Base-by-base conservation (phyloP, 2,113 vertebrate species). In the Syngnathus scovelli region DNA sequence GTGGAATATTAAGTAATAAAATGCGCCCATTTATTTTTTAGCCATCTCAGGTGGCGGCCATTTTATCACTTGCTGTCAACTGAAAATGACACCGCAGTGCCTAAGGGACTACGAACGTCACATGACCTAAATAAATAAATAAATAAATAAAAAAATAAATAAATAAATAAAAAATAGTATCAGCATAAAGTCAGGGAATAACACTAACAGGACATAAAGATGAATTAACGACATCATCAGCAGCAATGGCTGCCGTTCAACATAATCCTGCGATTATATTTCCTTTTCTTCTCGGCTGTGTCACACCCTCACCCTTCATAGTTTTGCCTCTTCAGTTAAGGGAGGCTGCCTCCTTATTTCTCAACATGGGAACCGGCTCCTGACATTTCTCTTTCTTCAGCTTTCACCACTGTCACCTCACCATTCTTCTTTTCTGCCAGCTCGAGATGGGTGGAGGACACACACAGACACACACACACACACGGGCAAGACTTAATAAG, bases 401-500 rank as follows among this genome's bases (percentile, higher is more conserved):
- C 80, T 73, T 44, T 78, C 27, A 81, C 83, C 76, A 15, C 54
- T 65, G 46, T 21, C 27, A 33, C 27, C 36, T 66, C 64, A 66
- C 64, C 62, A 55, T 72, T 75, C 65, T 84, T 69, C 60, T 66
- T 84, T 78, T 78, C 70, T 79, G 78, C 61, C 52, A 65, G 70
- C 62, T 70, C 70, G 72, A 72, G 76, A 72, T 70, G 74, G 78
- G 65, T 78, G 74, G 68, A 72, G 75, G 37, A 7, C 5, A 62
- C 71, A 10, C 70, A 61, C 44, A 67, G 56, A 60, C 70, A 75
- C 81, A 74, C 65, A 54, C 70, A 63, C 46, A 37, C 48, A 58
- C 63, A 67, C 69, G 78, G 38, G 23, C 38, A 54, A 61, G 73
- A 61, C 52, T 85, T 90, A 89, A 88, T 85, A 87, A 87, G 87